phyloP scores from a whole-genome alignment of 2,888 invertebrate species.

The Frankliniella intonsa region DNA sequence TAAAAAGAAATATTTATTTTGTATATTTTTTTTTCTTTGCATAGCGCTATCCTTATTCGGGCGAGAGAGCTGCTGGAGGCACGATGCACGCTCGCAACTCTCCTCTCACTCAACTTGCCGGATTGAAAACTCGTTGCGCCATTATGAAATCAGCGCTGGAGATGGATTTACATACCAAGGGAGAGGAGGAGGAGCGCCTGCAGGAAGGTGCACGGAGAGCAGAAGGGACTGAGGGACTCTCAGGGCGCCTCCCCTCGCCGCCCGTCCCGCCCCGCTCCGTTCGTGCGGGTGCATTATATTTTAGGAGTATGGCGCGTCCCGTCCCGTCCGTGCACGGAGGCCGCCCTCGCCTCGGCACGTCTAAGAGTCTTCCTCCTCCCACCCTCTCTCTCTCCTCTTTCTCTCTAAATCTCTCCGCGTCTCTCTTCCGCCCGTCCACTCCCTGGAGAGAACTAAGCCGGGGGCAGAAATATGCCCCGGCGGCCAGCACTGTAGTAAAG shows the following conservation, averaged over 20 bases:
- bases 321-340: not conserved
- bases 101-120: not conserved
- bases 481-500: too few species aligned
- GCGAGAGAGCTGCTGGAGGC: too few species aligned
- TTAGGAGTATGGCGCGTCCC: not conserved
- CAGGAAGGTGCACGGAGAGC: not conserved
- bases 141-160: conserved; percentile 7
- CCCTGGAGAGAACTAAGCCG: too few species aligned
- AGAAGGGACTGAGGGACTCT: not conserved
- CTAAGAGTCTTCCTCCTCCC: not conserved
- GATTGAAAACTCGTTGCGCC: conserved; percentile 12
- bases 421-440: too few species aligned
- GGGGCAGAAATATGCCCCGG: too few species aligned
- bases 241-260: not conserved
- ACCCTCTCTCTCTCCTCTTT: not conserved
- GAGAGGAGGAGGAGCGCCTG: not conserved
- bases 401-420: too few species aligned
- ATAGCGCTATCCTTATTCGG: too few species aligned
- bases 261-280: not conserved
- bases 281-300: conserved; percentile 19
- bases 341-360: not conserved
- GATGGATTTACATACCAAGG: not conserved
- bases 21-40: too few species aligned
- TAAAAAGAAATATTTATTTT: too few species aligned
- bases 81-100: too few species aligned